Conservation (phyloP, 2,888 invertebrate species). For the Holacanthella duospinosa region DNA sequence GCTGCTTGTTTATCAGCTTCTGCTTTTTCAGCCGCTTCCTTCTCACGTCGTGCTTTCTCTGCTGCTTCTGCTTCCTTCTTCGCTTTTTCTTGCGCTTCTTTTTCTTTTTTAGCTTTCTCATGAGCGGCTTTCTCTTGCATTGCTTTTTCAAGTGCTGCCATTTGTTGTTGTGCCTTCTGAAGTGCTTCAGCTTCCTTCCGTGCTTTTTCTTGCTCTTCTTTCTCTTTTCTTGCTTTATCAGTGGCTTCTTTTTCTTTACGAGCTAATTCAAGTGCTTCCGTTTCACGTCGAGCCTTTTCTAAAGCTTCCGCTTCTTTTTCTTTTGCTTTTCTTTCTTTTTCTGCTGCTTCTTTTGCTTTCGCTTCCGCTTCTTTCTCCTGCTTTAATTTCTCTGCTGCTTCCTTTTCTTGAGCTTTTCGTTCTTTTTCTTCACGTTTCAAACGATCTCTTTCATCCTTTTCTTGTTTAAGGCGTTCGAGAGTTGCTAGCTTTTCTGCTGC, state of each 20-base stretch:
- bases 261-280: background rate
- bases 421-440: background rate
- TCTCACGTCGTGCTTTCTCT: background rate
- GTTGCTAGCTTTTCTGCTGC: background rate
- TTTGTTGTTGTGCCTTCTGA: background rate
- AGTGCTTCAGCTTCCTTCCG: background rate
- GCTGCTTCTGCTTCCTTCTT: background rate
- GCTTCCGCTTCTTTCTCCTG: background rate
- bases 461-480: background rate
- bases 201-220: background rate
- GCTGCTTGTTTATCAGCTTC: background rate
- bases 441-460: background rate
- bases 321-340: background rate
- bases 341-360: background rate
- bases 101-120: background rate
- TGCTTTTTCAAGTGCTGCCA: background rate
- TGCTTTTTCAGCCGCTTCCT: background rate
- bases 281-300: background rate
- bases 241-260: background rate
- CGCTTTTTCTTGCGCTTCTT: background rate
- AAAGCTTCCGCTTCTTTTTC: background rate
- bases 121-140: background rate
- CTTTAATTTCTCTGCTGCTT: background rate
- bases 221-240: background rate
- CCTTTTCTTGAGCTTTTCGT: background rate